Evolutionary conservation across 2,797 vertebrate genomes (phyloP).

Genomic region (Mus spretus): DNA sequence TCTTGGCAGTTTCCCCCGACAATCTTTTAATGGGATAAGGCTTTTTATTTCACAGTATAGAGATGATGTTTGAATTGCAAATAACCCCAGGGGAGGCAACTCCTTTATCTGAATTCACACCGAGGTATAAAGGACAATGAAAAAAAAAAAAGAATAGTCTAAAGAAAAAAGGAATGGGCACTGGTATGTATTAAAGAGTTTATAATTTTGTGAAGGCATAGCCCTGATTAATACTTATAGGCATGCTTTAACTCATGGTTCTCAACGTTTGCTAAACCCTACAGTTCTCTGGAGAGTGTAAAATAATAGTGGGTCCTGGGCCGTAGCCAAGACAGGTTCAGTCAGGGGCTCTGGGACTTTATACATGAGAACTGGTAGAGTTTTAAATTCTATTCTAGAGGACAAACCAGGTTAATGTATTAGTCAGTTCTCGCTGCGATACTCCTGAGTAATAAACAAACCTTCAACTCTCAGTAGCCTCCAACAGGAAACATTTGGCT

Average conservation of each 20-base stretch:
- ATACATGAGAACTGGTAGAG: neutral
- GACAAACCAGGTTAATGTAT: constrained; percentile 12
- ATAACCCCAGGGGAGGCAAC: constrained; percentile 32
- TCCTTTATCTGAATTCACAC: constrained; percentile 57
- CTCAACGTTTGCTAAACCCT: neutral
- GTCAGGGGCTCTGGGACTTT: constrained; percentile 7
- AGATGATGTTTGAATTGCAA: constrained; percentile 59
- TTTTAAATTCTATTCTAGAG: constrained; percentile 40
- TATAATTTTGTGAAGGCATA: neutral
- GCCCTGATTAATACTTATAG: neutral
- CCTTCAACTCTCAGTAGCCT: neutral
- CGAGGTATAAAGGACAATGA: constrained; percentile 45
- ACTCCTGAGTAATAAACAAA: constrained; percentile 56
- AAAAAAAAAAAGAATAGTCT: neutral
- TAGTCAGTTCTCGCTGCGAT: constrained; percentile 13
- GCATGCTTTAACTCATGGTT: neutral
- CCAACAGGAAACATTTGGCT: constrained; percentile 18
- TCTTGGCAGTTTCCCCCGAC: constrained; percentile 40
- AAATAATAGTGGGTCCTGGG: neutral
- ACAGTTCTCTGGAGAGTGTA: neutral
- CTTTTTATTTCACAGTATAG: constrained; percentile 38
- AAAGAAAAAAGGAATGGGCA: neutral
- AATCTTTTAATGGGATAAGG: constrained; percentile 56
- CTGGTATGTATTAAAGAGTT: neutral
- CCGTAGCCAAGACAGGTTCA: neutral